Evolutionary conservation across 2,797 vertebrate species (phyloP).

Genomic region (Rhynchonycteris naso): DNA sequence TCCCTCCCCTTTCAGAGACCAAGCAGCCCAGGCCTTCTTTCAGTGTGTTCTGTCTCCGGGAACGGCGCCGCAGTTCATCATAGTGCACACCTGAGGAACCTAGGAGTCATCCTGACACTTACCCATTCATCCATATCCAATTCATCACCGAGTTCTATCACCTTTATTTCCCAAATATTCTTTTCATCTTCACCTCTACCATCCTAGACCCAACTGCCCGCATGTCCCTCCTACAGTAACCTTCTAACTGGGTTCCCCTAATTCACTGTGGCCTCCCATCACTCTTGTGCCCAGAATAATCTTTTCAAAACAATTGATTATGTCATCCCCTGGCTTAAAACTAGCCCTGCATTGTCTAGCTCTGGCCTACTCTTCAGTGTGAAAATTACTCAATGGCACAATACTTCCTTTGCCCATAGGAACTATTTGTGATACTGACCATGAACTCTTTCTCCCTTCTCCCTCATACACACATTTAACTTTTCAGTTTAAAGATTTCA

Average conservation of each 20-base stretch:
- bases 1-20: neutral
- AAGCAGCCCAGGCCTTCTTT: neutral
- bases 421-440: neutral
- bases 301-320: neutral
- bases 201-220: neutral
- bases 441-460: neutral
- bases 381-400: neutral
- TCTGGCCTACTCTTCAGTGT: neutral
- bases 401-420: neutral
- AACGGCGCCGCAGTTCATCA: neutral
- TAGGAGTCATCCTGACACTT: neutral
- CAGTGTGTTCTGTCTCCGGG: neutral
- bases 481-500: constrained; percentile 21
- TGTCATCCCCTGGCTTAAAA: neutral
- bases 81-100: neutral
- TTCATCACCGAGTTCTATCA: neutral
- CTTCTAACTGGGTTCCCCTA: neutral
- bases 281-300: neutral
- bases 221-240: neutral
- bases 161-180: neutral
- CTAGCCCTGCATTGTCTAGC: neutral
- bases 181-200: neutral
- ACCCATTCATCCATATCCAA: neutral
- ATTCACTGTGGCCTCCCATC: neutral
- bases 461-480: neutral